Conservation (phyloP, 2,888 invertebrate genomes). For the Aporophyla lueneburgensis region DNA sequence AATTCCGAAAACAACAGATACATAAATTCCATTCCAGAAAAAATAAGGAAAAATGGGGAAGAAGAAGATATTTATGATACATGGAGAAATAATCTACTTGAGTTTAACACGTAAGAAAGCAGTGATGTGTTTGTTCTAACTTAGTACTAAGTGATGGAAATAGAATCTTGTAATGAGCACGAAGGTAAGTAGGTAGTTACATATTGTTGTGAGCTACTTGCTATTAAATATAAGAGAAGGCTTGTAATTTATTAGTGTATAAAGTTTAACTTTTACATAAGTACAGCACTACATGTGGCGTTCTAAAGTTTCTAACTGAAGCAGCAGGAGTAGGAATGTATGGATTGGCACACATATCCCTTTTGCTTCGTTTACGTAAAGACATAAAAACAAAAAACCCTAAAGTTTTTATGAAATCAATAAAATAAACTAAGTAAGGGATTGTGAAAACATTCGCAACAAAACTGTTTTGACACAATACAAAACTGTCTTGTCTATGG, state of each 20-base stretch:
- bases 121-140: background rate
- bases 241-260: background rate
- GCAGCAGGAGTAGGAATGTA: no score
- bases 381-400: background rate
- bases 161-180: constrained; percentile 20
- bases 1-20: constrained; percentile 61
- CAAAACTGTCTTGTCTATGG: background rate
- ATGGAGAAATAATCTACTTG: constrained; percentile 1
- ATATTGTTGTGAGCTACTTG: background rate
- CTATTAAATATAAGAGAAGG: background rate
- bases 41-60: constrained; percentile 49
- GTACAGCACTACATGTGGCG: background rate
- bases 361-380: background rate
- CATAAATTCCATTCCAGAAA: constrained; percentile 55
- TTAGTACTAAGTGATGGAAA: constrained; percentile 1
- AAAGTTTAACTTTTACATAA: background rate
- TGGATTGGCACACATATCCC: background rate
- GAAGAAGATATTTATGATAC: constrained; percentile 49
- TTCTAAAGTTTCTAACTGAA: no score
- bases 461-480: constrained; percentile 1
- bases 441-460: background rate
- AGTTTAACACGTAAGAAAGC: constrained; percentile 18
- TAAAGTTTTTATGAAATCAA: background rate
- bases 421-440: background rate
- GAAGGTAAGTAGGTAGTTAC: background rate